These are phyloP conservation scores for Agonopterix heracliana DNA, from an alignment of 2,888 invertebrate species.

Conservation along the genomic window DNA sequence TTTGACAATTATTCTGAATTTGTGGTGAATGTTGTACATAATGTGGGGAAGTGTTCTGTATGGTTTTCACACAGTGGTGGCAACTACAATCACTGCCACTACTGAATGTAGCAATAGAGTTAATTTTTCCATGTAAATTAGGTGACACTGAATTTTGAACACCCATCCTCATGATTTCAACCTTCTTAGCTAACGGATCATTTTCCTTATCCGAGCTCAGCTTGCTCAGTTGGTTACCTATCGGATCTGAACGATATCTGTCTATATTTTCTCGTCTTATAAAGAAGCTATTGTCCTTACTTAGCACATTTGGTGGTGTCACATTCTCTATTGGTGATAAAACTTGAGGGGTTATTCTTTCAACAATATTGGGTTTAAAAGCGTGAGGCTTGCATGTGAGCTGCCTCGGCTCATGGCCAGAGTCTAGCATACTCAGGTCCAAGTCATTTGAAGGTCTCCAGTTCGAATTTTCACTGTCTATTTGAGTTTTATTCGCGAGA, in stretches of 20 bases:
- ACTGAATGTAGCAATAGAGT: constrained; percentile 4
- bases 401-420: background rate
- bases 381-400: background rate
- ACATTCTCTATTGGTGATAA: constrained; percentile 32
- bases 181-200: constrained; percentile 34
- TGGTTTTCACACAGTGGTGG: constrained; percentile 40
- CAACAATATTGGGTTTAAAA: background rate
- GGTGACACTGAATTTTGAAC: background rate
- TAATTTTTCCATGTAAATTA: background rate
- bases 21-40: background rate
- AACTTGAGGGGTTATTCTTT: constrained; percentile 14
- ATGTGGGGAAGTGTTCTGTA: constrained; percentile 8
- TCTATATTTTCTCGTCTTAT: constrained; percentile 44
- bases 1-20: background rate
- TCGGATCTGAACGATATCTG: constrained; percentile 25
- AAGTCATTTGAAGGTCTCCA: constrained; percentile 54
- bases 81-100: constrained; percentile 35
- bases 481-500: constrained; percentile 36
- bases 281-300: constrained; percentile 51
- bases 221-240: constrained; percentile 33
- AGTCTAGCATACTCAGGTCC: constrained; percentile 58
- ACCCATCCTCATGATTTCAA: constrained; percentile 26
- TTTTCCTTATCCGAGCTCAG: constrained; percentile 50
- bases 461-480: constrained; percentile 18
- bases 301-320: constrained; percentile 33